Conservation (phyloP, 2,888 invertebrate species). For the Autographa pulchrina region DNA sequence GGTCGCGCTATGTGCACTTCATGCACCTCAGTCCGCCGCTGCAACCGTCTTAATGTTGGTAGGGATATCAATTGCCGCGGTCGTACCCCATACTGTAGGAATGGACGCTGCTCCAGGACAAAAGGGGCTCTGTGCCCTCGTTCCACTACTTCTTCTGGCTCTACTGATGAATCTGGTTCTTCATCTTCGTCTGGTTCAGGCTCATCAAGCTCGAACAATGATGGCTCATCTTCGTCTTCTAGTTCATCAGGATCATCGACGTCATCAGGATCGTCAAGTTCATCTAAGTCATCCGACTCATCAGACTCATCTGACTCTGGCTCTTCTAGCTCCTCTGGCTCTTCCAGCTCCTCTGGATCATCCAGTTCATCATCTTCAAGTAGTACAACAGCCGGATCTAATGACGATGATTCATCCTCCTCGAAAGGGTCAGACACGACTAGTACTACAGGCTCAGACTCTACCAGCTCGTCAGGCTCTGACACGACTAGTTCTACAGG, state of each 20-base stretch:
- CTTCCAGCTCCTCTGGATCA: conserved; percentile 21
- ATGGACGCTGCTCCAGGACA: conserved; percentile 73
- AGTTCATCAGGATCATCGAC: conserved; percentile 11
- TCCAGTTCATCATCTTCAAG: conserved; percentile 17
- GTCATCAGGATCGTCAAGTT: conserved; percentile 26
- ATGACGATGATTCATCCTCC: background rate
- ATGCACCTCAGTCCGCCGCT: conserved; percentile 67
- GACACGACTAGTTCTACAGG: background rate
- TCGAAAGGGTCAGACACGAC: background rate
- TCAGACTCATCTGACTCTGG: conserved; percentile 14
- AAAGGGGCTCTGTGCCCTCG: conserved; percentile 56
- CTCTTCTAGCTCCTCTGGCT: conserved; percentile 40
- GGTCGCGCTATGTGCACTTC: conserved; percentile 57
- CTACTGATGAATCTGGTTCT: background rate
- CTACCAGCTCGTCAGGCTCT: background rate
- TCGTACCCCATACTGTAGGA: conserved; percentile 68
- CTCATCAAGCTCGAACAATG: too few species aligned
- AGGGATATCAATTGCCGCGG: conserved; percentile 66
- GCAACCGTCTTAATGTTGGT: conserved; percentile 67
- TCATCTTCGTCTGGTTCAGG: background rate
- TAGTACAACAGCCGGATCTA: background rate
- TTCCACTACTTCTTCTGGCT: conserved; percentile 19
- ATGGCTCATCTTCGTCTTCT: too few species aligned
- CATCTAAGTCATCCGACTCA: conserved; percentile 28
- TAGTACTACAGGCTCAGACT: background rate